These are phyloP conservation scores for Pardalotus punctatus DNA, from an alignment of 2,113 vertebrate species.

Conservation along the genomic window DNA sequence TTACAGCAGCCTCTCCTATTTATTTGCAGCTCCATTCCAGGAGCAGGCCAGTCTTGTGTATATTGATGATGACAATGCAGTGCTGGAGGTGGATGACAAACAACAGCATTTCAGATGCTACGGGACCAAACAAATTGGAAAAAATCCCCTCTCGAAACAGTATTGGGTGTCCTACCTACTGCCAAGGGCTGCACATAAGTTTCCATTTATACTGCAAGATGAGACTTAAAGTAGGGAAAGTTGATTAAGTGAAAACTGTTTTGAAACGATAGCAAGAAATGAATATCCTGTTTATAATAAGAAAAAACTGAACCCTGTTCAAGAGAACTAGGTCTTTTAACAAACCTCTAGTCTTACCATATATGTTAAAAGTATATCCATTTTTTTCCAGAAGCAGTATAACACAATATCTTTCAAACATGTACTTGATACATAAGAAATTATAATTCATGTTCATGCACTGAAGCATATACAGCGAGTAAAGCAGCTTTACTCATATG, in stretches of 20 bases:
- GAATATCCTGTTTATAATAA: background rate
- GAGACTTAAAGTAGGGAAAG: background rate
- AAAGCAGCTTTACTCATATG: background rate
- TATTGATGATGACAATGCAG: background rate
- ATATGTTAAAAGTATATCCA: background rate
- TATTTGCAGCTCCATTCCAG: background rate
- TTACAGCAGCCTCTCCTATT: background rate
- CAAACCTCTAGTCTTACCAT: background rate
- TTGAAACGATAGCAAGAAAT: background rate
- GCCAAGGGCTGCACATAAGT: background rate
- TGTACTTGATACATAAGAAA: background rate
- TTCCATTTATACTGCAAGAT: background rate
- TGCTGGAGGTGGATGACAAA: background rate
- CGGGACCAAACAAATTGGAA: background rate
- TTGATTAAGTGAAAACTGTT: background rate
- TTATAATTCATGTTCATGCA: background rate
- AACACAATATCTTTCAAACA: background rate
- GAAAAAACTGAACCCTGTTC: background rate
- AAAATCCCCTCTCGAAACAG: background rate
- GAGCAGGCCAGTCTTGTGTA: background rate
- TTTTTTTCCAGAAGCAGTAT: background rate
- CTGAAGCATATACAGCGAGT: background rate
- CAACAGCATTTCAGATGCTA: background rate
- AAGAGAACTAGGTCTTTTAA: background rate
- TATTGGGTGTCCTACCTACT: background rate